Conservation (phyloP, 2,797 vertebrate species). For the Caiman crocodilus region DNA sequence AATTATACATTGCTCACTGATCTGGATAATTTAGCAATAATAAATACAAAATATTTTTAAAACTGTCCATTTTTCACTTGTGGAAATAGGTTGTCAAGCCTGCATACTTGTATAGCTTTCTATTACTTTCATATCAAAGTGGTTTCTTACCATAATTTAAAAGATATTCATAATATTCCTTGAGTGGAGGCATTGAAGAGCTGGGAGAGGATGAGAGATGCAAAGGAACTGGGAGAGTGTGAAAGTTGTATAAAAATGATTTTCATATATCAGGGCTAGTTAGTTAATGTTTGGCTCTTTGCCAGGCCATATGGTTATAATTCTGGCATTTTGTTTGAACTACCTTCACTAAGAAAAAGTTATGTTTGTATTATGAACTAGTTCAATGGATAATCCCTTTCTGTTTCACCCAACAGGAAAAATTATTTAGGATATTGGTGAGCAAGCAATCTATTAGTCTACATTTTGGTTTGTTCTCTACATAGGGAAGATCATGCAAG, state of each 20-base stretch:
- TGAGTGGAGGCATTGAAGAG: not conserved
- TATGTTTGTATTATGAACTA: not conserved
- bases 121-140: not conserved
- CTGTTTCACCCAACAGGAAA: not conserved
- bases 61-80: not conserved
- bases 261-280: not conserved
- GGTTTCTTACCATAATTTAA: not conserved
- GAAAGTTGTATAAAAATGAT: not conserved
- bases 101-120: not conserved
- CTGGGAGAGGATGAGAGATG: not conserved
- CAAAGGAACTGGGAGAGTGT: not conserved
- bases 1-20: not conserved
- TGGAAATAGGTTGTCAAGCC: not conserved
- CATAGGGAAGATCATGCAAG: not conserved
- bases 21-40: not conserved
- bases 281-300: not conserved
- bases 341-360: not conserved
- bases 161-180: not conserved
- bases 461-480: not conserved
- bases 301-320: not conserved
- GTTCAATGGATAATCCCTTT: not conserved
- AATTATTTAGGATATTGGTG: not conserved
- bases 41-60: not conserved
- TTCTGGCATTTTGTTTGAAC: not conserved
- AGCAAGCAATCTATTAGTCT: not conserved